phyloP scores from a whole-genome alignment of 2,113 vertebrate species.

The Melanerpes formicivorus region DNA sequence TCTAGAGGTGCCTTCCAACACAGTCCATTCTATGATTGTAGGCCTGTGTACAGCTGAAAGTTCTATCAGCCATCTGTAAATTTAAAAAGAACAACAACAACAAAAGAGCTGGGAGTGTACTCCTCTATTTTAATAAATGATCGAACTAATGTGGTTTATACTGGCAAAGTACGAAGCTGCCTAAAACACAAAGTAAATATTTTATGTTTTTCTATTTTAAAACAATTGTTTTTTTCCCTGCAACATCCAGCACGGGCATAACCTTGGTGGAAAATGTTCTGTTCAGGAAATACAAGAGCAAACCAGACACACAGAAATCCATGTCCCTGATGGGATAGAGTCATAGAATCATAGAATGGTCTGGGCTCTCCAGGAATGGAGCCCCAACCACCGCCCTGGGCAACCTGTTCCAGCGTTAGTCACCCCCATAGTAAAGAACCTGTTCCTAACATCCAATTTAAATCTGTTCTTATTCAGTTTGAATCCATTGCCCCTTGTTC shows the following conservation, averaged over 20 bases:
- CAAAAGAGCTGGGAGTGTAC: neutral
- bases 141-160: neutral
- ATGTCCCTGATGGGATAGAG: too few relatives aligned
- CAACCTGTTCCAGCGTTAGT: too few relatives aligned
- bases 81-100: neutral
- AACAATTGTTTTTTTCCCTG: neutral
- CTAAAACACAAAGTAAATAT: neutral
- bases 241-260: too few relatives aligned
- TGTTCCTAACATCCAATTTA: too few relatives aligned
- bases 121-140: neutral
- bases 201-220: neutral
- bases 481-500: too few relatives aligned
- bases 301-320: neutral
- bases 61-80: neutral
- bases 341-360: too few relatives aligned
- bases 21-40: too few relatives aligned
- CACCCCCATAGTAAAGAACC: too few relatives aligned
- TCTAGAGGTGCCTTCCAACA: too few relatives aligned
- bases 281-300: neutral
- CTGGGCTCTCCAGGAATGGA: too few relatives aligned
- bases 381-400: too few relatives aligned
- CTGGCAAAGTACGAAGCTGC: neutral
- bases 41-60: neutral
- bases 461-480: too few relatives aligned
- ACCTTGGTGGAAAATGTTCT: neutral